Percentiles rank a stretch among this genome's conserved stretches.
Conservation (phyloP, 2,113 vertebrate genomes). For the Speoplatyrhinus poulsoni region DNA sequence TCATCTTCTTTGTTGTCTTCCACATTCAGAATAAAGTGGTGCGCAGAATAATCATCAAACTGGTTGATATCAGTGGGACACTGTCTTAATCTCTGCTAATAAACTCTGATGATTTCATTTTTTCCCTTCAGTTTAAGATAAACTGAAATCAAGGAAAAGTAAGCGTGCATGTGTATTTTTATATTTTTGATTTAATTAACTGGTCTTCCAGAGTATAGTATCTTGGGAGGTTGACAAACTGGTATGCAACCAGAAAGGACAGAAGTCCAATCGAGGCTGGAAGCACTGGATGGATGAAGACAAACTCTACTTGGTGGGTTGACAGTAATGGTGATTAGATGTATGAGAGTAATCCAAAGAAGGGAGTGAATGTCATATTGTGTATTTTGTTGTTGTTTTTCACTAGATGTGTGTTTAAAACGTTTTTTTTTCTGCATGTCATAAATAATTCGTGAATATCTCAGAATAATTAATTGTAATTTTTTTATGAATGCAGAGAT, state of each 20-base stretch:
- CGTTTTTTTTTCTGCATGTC: background rate
- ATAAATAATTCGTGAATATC: background rate
- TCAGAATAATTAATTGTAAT: background rate
- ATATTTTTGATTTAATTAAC: background rate
- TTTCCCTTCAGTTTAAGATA: no score
- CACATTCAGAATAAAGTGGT: no score
- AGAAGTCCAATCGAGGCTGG: conserved; percentile 91
- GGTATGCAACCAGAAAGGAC: conserved; percentile 87
- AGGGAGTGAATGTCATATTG: background rate
- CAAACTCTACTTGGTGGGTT: conserved; percentile 84
- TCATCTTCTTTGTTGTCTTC: no score
- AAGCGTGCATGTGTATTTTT: background rate
- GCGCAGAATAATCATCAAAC: no score
- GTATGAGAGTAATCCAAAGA: background rate
- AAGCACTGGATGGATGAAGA: conserved; percentile 89
- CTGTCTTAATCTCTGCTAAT: no score
- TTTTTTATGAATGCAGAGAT: background rate
- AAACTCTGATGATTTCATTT: no score
- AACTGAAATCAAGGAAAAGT: no score
- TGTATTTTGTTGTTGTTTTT: background rate
- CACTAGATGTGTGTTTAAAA: background rate
- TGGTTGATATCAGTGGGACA: no score
- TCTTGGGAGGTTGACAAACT: conserved; percentile 87
- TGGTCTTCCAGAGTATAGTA: conserved; percentile 79
- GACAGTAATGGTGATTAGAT: background rate